These are phyloP conservation scores for Pheucticus melanocephalus DNA, from an alignment of 2,113 vertebrate species.

Conservation along the genomic window DNA sequence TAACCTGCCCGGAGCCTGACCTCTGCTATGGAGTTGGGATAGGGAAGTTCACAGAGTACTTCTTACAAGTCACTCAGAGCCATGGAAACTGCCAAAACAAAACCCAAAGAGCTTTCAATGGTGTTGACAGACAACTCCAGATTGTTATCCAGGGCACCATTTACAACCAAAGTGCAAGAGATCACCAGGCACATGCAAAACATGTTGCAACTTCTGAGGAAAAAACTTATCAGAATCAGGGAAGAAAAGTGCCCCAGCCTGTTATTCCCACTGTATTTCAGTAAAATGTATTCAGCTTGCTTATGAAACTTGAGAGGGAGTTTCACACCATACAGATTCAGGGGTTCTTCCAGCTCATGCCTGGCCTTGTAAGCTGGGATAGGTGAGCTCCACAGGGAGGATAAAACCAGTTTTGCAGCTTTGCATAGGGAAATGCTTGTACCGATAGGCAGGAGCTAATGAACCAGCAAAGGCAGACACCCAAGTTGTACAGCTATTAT, in stretches of 20 bases:
- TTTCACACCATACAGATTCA: not conserved
- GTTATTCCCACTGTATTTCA: not conserved
- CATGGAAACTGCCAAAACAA: not conserved
- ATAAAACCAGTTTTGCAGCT: not conserved
- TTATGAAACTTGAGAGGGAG: not conserved
- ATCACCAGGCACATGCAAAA: not conserved
- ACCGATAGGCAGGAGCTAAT: not conserved
- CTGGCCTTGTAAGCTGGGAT: not conserved
- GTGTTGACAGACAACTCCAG: not conserved
- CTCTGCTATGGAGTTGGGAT: fast-evolving
- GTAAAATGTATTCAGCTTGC: not conserved
- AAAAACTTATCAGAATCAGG: not conserved
- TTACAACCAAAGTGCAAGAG: not conserved
- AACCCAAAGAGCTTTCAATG: fast-evolving
- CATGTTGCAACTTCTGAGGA: not conserved
- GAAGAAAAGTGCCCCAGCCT: not conserved
- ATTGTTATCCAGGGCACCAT: not conserved
- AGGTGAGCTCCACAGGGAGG: not conserved
- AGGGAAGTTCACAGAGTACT: not conserved
- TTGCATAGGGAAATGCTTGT: not conserved
- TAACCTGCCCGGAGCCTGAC: not conserved
- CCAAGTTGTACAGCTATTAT: not conserved
- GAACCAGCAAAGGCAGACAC: not conserved
- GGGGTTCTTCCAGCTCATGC: not conserved
- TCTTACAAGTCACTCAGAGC: not conserved